These are phyloP conservation scores for Hippotragus niger DNA, from an alignment of 2,113 vertebrate genomes.

Conservation along the genomic window DNA sequence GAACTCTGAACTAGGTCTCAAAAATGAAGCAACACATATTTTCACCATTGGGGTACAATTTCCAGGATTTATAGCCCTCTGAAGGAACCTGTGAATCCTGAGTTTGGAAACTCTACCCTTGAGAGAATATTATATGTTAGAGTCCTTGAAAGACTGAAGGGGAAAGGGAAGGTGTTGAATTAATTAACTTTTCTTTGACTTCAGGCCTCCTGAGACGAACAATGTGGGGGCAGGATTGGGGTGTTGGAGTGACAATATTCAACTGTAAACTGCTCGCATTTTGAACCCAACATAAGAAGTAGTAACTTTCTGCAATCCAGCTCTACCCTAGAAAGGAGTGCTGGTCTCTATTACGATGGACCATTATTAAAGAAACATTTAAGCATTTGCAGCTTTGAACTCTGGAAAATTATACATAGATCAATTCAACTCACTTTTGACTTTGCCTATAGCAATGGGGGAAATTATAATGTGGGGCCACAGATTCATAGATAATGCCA, in stretches of 20 bases:
- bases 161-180: background rate
- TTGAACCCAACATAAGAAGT: background rate
- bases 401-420: background rate
- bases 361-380: background rate
- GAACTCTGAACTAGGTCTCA: background rate
- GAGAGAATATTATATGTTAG: background rate
- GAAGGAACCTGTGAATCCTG: background rate
- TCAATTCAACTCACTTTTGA: background rate
- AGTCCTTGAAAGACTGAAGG: background rate
- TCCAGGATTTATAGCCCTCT: background rate
- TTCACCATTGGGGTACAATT: background rate
- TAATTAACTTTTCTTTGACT: background rate
- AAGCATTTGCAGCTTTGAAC: background rate
- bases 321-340: background rate
- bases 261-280: background rate
- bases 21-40: background rate
- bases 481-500: background rate
- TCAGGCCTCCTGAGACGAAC: background rate
- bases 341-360: background rate
- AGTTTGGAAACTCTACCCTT: background rate
- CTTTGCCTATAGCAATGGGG: background rate
- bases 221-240: fast-evolving
- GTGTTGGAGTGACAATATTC: background rate
- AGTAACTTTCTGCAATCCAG: background rate
- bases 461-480: background rate